Evolutionary conservation across 2,113 vertebrate species (phyloP), one percentile per base, ranked within the genome.

Genomic region (Perca schrenkii): DNA sequence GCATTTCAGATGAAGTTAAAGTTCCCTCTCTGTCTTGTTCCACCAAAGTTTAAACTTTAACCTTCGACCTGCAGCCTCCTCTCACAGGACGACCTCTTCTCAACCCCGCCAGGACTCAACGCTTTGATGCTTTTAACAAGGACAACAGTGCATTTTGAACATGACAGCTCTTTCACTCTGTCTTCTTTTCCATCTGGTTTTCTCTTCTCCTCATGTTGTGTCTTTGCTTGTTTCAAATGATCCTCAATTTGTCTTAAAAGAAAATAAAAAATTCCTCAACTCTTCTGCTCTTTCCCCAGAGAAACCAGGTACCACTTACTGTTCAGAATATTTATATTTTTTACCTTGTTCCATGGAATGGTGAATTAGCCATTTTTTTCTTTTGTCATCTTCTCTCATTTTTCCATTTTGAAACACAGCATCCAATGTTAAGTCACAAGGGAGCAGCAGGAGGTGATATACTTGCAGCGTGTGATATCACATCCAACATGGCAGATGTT

Each of bases 401-500:
- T 79, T 77, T 64, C 46, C 28, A 15, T 66, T 80, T 56, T 46
- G 47, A 21, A 70, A 19, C 28, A 1, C 1, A 0, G n/a, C 1
- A 68, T 85, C 75, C 80, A 81, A 14, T 52, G 62, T 75, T 7
- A 8, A 68, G 69, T 78, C 83, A 73, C 43, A 3, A 10, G 47
- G 53, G 50, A 50, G 21, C 47, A 79, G n/a, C 70, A 19, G 69
- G 19, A 73, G 75, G 63, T 68, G 65, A 78, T 47, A 6, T 74
- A 62, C 6, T 34, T 19, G 0, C 8, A 36, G 36, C 61, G 28
- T 71, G 84, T 83, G 75, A 17, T 14, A 4, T 72, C 61, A 63
- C 69, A 78, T 83, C 68, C 80, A 87, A 69, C 28, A 80, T 76
- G 84, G 84, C 84, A 77, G 89, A 80, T 83, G 82, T 89, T 82